Percentiles rank a stretch among this genome's conserved stretches.
Conservation (phyloP, 37 sponge, comb jelly and placozoan genomes). For the Geodia barretti region DNA sequence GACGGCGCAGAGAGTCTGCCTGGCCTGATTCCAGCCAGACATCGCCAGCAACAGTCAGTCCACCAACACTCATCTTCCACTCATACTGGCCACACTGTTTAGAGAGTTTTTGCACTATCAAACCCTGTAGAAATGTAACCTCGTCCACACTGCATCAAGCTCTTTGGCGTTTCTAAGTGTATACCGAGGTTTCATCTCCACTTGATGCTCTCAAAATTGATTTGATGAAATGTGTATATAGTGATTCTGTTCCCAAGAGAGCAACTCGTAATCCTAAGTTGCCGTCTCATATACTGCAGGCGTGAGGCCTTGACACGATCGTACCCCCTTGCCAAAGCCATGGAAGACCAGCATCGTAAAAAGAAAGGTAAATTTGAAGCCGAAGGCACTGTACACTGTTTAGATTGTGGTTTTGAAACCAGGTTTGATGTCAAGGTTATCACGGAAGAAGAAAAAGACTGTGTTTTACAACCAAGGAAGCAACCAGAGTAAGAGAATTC, state of each 20-base stretch:
- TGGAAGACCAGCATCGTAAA: background rate
- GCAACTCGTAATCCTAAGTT: background rate
- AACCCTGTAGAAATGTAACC: too few species aligned
- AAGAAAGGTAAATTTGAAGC: constrained; percentile 26
- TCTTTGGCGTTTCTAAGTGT: too few species aligned
- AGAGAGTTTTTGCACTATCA: too few species aligned
- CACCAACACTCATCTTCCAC: too few species aligned
- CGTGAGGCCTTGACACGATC: constrained; percentile 46
- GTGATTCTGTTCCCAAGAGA: too few species aligned
- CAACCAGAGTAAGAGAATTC: constrained; percentile 19
- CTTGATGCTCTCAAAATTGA: too few species aligned
- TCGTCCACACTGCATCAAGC: too few species aligned
- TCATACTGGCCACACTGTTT: too few species aligned
- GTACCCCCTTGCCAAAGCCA: constrained; percentile 1
- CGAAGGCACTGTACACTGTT: background rate
- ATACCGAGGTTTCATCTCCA: too few species aligned
- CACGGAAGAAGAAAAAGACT: constrained; percentile 76
- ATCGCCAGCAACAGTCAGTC: constrained; percentile 76
- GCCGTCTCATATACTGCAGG: constrained; percentile 1
- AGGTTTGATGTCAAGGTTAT: constrained; percentile 50
- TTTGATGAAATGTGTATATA: too few species aligned
- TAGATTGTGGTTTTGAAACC: background rate
- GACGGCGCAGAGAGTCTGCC: constrained; percentile 68
- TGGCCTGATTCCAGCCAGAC: constrained; percentile 82
- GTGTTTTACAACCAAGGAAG: constrained; percentile 51